Base-by-base conservation (phyloP, 2,888 invertebrate genomes). In the Orchesella flavescens region DNA sequence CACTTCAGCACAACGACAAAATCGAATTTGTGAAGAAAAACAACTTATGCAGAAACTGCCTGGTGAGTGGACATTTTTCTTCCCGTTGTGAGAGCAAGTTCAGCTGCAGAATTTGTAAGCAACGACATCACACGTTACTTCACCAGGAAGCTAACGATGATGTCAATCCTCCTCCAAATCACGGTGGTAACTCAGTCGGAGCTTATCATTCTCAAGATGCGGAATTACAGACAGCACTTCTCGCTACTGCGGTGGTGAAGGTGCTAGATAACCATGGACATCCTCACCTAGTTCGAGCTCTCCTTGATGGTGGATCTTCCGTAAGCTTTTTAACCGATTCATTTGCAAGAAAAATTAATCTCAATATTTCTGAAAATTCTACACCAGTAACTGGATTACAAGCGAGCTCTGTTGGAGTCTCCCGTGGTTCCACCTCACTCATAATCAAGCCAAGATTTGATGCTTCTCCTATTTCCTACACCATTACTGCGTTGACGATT, bases 271-370 rank as follows among this genome's bases (percentile, higher is more conserved):
- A 82, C 3, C 17, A 34, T 1, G 72, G 74, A 9, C 3, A 34
- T 4, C 34, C 34, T 34, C 34, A 34, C 7, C 34, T 34, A 1
- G 34, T 24, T 19, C 75, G 85, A 3, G 75, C 73, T 19, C 59
- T 85, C 1, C 17, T 83, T 0, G 85, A 83, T 23, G 17, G 63
- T 53, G 85, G 85, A 0, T 76, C 83, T 19, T 53, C 57, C 13
- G 23, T 19, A 9, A 65, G 55, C 44, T 82, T 78, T 34, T 82
- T 86, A 21, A 73, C 85, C 7, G 43, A 57, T 53, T 15, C 49
- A 2, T 73, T 63, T 17, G 34, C 34, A 4, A 34, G 34, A 34
- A 34, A 34, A 65, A 24, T 9, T 59, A 24, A 9, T 63, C 24
- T 43, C 43, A n/a, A n/a, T 85, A 0, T 65, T 59, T 10, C 49